Base-by-base conservation (phyloP, 2,113 vertebrate genomes). In the Dasyprocta punctata region DNA sequence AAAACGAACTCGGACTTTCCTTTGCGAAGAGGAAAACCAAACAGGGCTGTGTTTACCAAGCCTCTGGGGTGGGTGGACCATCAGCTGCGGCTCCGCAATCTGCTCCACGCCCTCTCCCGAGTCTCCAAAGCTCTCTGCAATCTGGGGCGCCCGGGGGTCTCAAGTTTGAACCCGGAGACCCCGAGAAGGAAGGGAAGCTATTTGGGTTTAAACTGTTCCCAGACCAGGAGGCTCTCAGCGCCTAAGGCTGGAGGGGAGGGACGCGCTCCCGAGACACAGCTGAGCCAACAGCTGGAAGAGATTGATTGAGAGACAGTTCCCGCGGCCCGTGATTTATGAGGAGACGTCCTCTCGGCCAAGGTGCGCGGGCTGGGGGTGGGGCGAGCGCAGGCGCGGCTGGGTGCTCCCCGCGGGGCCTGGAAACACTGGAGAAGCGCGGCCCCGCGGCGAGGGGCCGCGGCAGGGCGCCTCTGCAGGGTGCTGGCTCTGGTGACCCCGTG, bases 231-330 rank as follows among this genome's bases (percentile, higher is more conserved):
- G 75, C 84, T 96, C 89, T 86, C 60, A 95, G 95, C 5, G 44
- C 11, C 67, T 69, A 71, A 95, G 92, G 92, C 97, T 84, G 86
- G 16, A 97, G 98, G 96, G 96, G 97, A 97, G 95, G 91, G 92
- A 88, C 94, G 38, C 88, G 94, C 95, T 91, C 95, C 3, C 78
- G 97, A 97, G 97, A 93, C 96, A 92, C 58, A 96, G 98, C 93
- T 80, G 97, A 98, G 97, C 95, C 98, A 98, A 98, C 98, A 99
- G 98, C 98, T 99, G 99, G 98, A 98, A 98, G 98, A 98, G 98
- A 99, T 98, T 98, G 98, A 98, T 99, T 96, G 98, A 97, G 98
- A 98, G 98, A 92, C 75, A 17, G 97, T 91, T 97, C 65, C 10
- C 73, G 75, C 14, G 89, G 80, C 92, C 22, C 19, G 93, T 98